Conservation (phyloP, 2,797 vertebrate species). For the Typhlichthys subterraneus region DNA sequence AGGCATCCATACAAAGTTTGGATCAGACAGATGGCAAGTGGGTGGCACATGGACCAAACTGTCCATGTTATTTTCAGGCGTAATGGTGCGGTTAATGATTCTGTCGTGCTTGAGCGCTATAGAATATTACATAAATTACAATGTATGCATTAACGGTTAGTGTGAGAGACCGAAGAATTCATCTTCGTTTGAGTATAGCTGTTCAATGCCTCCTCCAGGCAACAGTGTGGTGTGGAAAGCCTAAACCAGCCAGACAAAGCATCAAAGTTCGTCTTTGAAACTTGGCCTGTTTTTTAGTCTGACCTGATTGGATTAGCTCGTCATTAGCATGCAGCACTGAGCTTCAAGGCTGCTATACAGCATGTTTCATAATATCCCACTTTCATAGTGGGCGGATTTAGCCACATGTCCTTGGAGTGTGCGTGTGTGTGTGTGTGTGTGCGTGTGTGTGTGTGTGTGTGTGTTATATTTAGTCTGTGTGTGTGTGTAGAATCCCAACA, state of each 20-base stretch:
- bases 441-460: constrained; percentile 22
- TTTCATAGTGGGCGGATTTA: constrained; percentile 45
- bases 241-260: constrained; percentile 30
- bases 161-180: constrained; percentile 41
- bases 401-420: constrained; percentile 48
- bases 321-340: constrained; percentile 49
- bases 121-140: constrained; percentile 72
- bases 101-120: constrained; percentile 63
- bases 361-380: constrained; percentile 49
- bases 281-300: constrained; percentile 45
- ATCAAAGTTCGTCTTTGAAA: constrained; percentile 49
- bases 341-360: constrained; percentile 47
- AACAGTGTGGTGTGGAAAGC: constrained; percentile 12
- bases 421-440: constrained; percentile 25
- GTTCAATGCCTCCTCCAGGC: constrained; percentile 42
- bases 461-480: constrained; percentile 36
- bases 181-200: constrained; percentile 53
- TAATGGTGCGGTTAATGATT: constrained; percentile 78
- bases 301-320: constrained; percentile 50
- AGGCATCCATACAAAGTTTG: constrained; percentile 14
- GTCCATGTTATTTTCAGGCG: constrained; percentile 72
- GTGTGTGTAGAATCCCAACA: constrained; percentile 50
- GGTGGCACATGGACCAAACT: constrained; percentile 70
- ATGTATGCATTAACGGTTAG: constrained; percentile 67
- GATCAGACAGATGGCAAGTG: constrained; percentile 74